These are phyloP conservation scores for Mus caroli DNA, from an alignment of 2,797 vertebrate genomes.

Conservation along the genomic window DNA sequence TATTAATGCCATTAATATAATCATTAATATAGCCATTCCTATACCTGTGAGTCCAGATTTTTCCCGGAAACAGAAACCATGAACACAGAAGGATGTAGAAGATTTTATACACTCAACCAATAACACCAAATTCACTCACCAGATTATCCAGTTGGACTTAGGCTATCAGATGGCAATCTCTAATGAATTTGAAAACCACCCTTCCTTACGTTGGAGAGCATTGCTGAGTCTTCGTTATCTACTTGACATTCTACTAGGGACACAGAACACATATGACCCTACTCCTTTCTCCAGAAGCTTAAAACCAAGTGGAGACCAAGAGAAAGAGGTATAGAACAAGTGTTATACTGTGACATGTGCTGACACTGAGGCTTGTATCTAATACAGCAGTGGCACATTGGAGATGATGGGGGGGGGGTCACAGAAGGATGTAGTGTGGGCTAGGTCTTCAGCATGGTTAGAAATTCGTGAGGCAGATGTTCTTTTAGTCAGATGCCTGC, in stretches of 20 bases:
- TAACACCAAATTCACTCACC: slow-evolving; percentile 17
- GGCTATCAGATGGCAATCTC: not conserved
- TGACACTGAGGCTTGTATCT: not conserved
- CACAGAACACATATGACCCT: not conserved
- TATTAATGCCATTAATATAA: not conserved
- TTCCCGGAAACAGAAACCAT: not conserved
- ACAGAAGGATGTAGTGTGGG: not conserved
- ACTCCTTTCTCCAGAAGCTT: slow-evolving; percentile 15
- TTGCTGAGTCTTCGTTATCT: not conserved
- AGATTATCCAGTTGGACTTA: not conserved
- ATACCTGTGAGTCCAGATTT: not conserved
- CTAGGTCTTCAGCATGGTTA: not conserved
- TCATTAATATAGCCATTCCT: not conserved
- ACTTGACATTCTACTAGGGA: not conserved
- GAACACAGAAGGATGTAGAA: not conserved
- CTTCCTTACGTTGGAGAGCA: not conserved
- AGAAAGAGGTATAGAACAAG: not conserved
- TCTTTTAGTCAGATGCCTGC: not conserved
- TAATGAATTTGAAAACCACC: not conserved
- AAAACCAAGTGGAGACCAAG: not conserved
- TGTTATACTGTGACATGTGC: accelerated
- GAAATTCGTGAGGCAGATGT: not conserved
- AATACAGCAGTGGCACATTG: not conserved
- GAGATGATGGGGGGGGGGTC: not conserved
- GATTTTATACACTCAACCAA: not conserved